Base-by-base conservation (phyloP, 2,797 vertebrate species). In the Chloroceryle amazona region DNA sequence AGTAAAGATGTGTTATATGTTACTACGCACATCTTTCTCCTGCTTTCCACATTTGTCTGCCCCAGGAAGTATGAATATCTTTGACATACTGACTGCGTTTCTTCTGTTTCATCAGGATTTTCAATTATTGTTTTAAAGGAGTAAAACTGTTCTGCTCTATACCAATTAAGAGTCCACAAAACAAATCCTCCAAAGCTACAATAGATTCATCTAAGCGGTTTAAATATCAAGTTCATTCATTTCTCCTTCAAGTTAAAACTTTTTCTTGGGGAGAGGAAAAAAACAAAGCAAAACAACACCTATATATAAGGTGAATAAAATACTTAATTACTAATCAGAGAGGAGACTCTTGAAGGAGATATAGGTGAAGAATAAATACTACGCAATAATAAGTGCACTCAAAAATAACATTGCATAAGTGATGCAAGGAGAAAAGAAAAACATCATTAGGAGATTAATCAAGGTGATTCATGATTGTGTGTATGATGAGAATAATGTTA, bases 301-400 rank as follows among this genome's bases (percentile, higher is more conserved):
- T 65, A 65, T 74, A 58, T 35, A 35, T 29, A 46, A 74, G 80
- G 52, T 54, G 28, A 78, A 78, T 51, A 58, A 93, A 91, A 58
- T 41, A n/a, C n/a, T 81, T 88, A 90, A 86, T 93, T 88, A 28
- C 42, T 83, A 86, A 86, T 88, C 73, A 81, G 54, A 88, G 37
- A 83, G 82, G 42, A 61, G 61, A 65, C 25, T 89, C 47, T 60
- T 82, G 92, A 85, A 86, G 44, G 84, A 86, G 35, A 58, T 66
- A 74, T 29, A 17, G 1, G 17, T 46, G 58, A 74, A 80, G 41
- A 93, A 86, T 87, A 96, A 88, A 93, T 72, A 72, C n/a, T 29
- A 4, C 13, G 17, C 18, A 76, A 57, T 83, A 81, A 85, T 67
- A 89, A 71, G 44, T 52, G 21, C 13, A 66, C 8, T 88, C 28